phyloP scores from a whole-genome alignment of 1,140 invertebrate species.

The Nasonia giraulti region DNA sequence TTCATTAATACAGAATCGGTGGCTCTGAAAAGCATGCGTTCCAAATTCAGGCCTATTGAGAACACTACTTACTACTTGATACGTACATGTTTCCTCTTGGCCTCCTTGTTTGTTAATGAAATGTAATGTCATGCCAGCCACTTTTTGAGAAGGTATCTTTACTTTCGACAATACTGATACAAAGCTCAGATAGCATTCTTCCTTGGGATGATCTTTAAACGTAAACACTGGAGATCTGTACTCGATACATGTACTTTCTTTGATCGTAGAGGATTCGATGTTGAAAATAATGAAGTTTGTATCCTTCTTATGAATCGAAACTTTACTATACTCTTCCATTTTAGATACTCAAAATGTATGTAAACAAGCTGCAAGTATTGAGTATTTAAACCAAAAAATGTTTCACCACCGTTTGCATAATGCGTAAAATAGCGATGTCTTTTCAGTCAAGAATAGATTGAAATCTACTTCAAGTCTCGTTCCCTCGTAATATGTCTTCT shows the following conservation, averaged over 20 bases:
- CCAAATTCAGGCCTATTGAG: constrained; percentile 31
- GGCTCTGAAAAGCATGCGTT: constrained; percentile 20
- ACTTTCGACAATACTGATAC: constrained; percentile 4
- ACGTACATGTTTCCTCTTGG: constrained; percentile 6
- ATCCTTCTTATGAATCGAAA: constrained; percentile 8
- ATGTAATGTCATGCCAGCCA: constrained; percentile 29
- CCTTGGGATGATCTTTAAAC: constrained; percentile 24
- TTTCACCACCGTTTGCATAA: not conserved
- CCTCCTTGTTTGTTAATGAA: not conserved
- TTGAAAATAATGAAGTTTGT: constrained; percentile 34
- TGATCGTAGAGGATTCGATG: constrained; percentile 22
- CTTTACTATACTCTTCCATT: constrained; percentile 32
- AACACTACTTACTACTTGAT: constrained; percentile 21
- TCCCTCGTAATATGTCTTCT: not conserved
- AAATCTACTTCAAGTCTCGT: not conserved
- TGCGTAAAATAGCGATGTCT: not conserved
- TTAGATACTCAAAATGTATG: not conserved
- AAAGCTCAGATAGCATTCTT: constrained; percentile 28
- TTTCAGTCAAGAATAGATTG: too few species aligned
- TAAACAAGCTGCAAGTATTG: not conserved
- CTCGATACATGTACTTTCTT: constrained; percentile 20
- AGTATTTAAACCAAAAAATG: not conserved
- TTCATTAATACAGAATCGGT: constrained; percentile 14
- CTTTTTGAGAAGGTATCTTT: not conserved
- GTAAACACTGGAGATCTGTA: constrained; percentile 14